Evolutionary conservation across 2,888 invertebrate genomes (phyloP), one percentile per base, ranked within the genome.

Genomic region (Lasioglossum morio): DNA sequence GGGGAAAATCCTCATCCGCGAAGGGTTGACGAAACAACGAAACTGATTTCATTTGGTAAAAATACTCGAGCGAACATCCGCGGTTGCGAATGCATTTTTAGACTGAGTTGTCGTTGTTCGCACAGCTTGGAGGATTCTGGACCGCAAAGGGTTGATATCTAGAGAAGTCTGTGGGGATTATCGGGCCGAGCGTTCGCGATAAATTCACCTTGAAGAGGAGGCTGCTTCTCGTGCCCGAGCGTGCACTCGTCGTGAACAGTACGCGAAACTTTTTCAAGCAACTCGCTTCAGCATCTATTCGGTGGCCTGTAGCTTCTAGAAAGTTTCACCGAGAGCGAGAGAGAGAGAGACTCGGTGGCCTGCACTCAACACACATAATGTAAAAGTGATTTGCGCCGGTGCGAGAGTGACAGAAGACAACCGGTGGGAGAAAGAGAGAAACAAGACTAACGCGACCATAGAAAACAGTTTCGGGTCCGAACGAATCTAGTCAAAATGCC

Each of bases 401-500:
- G 75, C 7, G 27, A 12, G 3, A 8, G 23, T 5, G 23, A 72
- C 53, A 30, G 16, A 43, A 23, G 23, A 40, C 8, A 16, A 43
- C 37, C 10, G 14, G 53, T 3, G n/a, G 43, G 4, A 70, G 8
- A 19, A 10, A 53, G 53, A 60, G 27, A 60, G 14, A 60, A 72
- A 72, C 34, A 27, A 46, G 46, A 30, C 7, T 7, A 63, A 27
- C 27, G 43, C 60, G 60, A 60, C 27, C 2, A 7, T 46, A 34
- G 16, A 63, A 57, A 63, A 74, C 19, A 7, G 30, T n/a, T 53
- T 48, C 14, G 30, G 7, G 19, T 10, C 8, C 5, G 19, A 63
- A 69, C 19, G 37, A 81, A 77, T 75, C 87, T 84, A 84, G 78
- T 80, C 79, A 87, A 80, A 88, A 95, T 95, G 95, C 95, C 95